A percentile compares a stretch with the other conserved stretches of the same genome.
phyloP scores from a whole-genome alignment of 2,113 vertebrate genomes.

The human (Homo sapiens) region DNA sequence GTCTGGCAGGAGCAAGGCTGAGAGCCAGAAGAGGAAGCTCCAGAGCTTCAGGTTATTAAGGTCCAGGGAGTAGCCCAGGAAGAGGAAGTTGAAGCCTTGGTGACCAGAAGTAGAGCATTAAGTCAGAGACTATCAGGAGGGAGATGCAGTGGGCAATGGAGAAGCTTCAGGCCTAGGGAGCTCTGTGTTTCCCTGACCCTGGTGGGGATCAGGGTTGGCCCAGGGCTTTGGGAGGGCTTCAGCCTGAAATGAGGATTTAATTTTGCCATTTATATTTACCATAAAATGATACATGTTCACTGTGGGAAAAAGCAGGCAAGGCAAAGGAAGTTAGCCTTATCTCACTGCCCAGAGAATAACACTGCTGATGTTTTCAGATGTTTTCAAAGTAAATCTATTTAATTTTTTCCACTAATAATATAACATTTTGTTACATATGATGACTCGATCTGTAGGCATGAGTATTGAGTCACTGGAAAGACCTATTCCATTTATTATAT shows the following conservation, averaged over 20 bases:
- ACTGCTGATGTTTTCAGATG: not conserved
- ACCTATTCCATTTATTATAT: not conserved
- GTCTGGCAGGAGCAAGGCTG: not conserved
- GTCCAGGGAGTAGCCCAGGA: not conserved
- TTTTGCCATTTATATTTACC: not conserved
- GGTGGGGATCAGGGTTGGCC: not conserved
- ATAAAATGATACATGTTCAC: not conserved
- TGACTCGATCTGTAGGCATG: not conserved
- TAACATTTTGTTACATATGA: not conserved
- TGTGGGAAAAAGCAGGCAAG: not conserved
- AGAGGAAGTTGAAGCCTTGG: slow-evolving; percentile 4
- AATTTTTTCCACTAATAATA: not conserved
- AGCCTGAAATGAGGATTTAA: not conserved
- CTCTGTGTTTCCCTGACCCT: not conserved
- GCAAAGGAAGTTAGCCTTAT: not conserved
- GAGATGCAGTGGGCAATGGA: not conserved
- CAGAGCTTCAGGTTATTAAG: not conserved
- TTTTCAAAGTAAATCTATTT: slow-evolving; percentile 25
- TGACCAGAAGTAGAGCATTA: not conserved
- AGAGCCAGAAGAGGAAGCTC: not conserved
- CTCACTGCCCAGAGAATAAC: not conserved
- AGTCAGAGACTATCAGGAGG: not conserved
- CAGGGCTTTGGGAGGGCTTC: not conserved
- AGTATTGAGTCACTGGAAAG: not conserved
- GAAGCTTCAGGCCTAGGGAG: not conserved